Base-by-base conservation (phyloP, 1,140 invertebrate species). In the Saxidomus purpurata region DNA sequence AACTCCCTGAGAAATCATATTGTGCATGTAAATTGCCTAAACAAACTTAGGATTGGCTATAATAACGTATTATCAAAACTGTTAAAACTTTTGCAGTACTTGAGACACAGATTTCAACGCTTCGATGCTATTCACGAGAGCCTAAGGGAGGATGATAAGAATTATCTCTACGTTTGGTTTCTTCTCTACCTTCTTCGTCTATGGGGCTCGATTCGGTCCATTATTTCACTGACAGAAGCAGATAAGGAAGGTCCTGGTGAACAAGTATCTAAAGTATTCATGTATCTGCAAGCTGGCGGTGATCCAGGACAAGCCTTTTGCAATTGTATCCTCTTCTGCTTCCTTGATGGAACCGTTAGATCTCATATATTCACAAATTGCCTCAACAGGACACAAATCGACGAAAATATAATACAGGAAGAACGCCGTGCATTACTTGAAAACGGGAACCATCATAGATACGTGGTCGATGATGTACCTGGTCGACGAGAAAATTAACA, bases 91-190 rank as follows among this genome's bases (percentile, higher is more conserved):
- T 36, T 80, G 55, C n/a, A 36, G n/a, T 34, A 47, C n/a, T 17
- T 80, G 47, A 31, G 34, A 0, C 22, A 80, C 17, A 4, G 49
- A 3, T 9, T 11, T 4, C 0, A 15, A 28, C 25, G 17, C 0
- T 80, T 36, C 52, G 3, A 9, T 2, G 47, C 15, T 43, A 31
- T 40, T 4, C 40, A 77, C 13, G 25, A 38, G 1, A 34, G 52
- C 34, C 6, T 80, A 59, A 2, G 77, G 22, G n/a, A 61, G 11
- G 80, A 83, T 22, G 80, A 83, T 31, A 15, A 28, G 22, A 83
- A 83, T 25, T 83, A 61, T 31, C 17, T 83, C 4, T 83, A 83
- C 40, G 59, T 83, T 28, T 83, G 80, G 80, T n/a, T 85, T 11
- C 6, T 74, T 4, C 31, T 85, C 3, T 67, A 40, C 28, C 22